phyloP scores from a whole-genome alignment of 2,888 invertebrate species.

The Neoitamus cyanurus region DNA sequence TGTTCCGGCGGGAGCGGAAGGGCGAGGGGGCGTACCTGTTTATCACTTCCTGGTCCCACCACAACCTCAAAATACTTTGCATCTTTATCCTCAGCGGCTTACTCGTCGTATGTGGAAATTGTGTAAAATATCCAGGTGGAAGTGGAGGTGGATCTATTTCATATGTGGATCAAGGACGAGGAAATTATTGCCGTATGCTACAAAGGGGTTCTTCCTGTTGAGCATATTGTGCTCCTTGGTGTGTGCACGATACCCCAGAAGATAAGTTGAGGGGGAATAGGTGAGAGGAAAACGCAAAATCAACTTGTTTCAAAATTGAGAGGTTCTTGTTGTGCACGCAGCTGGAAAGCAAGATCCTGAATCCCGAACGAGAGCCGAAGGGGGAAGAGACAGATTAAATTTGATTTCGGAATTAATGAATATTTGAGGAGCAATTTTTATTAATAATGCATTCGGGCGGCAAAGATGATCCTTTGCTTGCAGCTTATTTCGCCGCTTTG shows the following conservation, averaged over 20 bases:
- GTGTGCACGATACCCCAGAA: not conserved
- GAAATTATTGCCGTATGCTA: not conserved
- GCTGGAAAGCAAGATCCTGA: not conserved
- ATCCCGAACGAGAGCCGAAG: not conserved
- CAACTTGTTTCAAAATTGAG: not conserved
- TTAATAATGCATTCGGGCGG: not conserved
- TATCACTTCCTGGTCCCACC: not conserved
- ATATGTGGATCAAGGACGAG: not conserved
- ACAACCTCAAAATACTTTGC: not conserved
- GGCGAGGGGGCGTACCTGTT: not conserved
- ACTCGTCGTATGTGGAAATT: not conserved
- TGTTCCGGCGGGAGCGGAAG: not conserved
- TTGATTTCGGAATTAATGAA: not conserved
- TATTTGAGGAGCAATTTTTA: not conserved
- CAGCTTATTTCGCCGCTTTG: not conserved
- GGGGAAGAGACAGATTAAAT: not conserved
- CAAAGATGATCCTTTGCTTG: not conserved
- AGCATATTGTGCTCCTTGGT: not conserved
- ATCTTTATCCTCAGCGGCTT: not conserved
- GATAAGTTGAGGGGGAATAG: not conserved
- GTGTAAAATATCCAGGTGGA: not conserved
- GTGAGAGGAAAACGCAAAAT: not conserved
- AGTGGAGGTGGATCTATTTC: not conserved
- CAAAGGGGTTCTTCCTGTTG: not conserved
- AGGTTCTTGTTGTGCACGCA: not conserved